Conservation (phyloP, 2,113 vertebrate genomes). For the Oreocharis arfaki region DNA sequence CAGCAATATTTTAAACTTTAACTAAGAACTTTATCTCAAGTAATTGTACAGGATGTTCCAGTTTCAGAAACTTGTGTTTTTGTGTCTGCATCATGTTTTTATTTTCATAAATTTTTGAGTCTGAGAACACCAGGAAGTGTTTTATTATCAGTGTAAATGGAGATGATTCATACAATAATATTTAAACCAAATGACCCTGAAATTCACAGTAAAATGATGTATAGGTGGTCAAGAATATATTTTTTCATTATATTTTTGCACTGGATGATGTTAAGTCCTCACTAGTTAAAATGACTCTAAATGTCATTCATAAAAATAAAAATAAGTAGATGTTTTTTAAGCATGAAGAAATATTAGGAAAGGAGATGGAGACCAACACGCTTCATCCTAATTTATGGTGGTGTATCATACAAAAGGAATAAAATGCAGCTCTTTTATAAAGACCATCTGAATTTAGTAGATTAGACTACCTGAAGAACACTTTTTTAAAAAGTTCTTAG, state of each 20-base stretch:
- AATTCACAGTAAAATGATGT: not conserved
- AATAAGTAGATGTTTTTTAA: not conserved
- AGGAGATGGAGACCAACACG: not conserved
- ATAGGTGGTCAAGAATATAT: not conserved
- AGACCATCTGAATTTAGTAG: not conserved
- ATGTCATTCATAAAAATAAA: not conserved
- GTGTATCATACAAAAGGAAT: not conserved
- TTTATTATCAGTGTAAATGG: conserved; percentile 21
- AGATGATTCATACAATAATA: not conserved
- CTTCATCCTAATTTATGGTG: not conserved
- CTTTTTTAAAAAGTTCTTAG: not conserved
- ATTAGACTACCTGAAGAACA: not conserved
- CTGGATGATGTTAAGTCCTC: not conserved
- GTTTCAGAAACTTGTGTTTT: not conserved
- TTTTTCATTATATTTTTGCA: not conserved
- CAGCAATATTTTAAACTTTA: not conserved
- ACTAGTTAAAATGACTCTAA: not conserved
- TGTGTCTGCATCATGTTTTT: not conserved
- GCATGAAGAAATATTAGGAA: not conserved
- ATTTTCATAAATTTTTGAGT: not conserved
- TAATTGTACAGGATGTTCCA: not conserved
- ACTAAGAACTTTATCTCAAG: not conserved
- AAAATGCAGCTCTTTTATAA: not conserved
- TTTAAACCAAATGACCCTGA: conserved; percentile 4
- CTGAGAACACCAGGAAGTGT: not conserved